Conservation (phyloP, 2,113 vertebrate species). For the Pterophyllum scalare region DNA sequence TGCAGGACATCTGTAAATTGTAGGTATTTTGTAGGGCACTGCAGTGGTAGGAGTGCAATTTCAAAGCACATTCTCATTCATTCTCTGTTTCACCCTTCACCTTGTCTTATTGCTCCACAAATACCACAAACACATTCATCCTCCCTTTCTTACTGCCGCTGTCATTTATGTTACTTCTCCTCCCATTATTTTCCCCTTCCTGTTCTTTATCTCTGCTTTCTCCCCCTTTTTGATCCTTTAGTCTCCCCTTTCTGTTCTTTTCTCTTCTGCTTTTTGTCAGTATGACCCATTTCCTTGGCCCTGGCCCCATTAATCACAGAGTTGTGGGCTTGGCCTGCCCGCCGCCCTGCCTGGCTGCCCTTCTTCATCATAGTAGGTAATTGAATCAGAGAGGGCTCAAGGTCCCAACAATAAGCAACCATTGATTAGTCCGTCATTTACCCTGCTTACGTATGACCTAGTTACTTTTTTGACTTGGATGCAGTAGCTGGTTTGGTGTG, state of each 20-base stretch:
- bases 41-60: neutral
- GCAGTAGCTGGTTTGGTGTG: neutral
- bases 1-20: no score
- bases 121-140: no score
- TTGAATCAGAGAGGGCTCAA: conserved; percentile 69
- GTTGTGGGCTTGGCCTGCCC: conserved; percentile 43
- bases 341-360: conserved; percentile 53
- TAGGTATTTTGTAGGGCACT: neutral
- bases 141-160: neutral
- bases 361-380: conserved; percentile 74
- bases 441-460: conserved; percentile 39
- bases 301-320: conserved; percentile 77
- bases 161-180: neutral
- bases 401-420: conserved; percentile 53
- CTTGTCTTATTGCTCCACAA: neutral
- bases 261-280: conserved; percentile 15
- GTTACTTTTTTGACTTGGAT: conserved; percentile 15
- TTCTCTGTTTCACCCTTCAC: neutral
- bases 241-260: neutral
- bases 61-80: neutral
- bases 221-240: neutral
- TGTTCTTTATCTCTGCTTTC: neutral
- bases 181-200: neutral
- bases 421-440: conserved; percentile 69
- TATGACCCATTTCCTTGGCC: conserved; percentile 78